Evolutionary conservation across 1,140 invertebrate genomes (phyloP).

Genomic region (Meteorus sp.): DNA sequence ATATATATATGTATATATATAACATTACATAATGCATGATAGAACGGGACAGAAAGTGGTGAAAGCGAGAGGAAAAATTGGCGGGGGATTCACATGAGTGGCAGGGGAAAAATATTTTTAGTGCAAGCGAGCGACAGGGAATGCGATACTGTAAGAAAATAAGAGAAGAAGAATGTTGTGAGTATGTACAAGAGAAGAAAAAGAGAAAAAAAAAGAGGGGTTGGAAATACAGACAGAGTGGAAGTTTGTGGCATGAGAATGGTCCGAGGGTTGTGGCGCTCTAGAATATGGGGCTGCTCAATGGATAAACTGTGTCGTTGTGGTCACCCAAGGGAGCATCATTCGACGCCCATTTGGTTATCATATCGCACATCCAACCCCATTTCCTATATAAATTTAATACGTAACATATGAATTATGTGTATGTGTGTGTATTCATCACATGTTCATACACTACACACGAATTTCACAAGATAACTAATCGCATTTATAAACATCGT

Average conservation of each 20-base stretch:
- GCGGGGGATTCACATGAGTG: too few species aligned
- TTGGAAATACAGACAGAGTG: slow-evolving; percentile 21
- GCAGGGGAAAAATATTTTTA: slow-evolving; percentile 11
- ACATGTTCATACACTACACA: slow-evolving; percentile 6
- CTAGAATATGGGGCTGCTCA: slow-evolving; percentile 43
- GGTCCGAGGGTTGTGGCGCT: slow-evolving; percentile 15
- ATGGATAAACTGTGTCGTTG: slow-evolving; percentile 60
- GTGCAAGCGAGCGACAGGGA: neutral
- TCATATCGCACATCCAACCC: slow-evolving; percentile 40
- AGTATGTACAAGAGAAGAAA: neutral
- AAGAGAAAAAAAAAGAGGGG: slow-evolving; percentile 1
- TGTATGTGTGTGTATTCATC: slow-evolving; percentile 3
- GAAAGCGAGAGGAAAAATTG: too few species aligned
- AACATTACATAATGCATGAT: too few species aligned
- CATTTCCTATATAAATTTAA: too few species aligned
- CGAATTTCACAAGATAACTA: slow-evolving; percentile 12
- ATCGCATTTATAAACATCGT: slow-evolving; percentile 18
- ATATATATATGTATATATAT: too few species aligned
- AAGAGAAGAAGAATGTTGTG: neutral
- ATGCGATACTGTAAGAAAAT: neutral
- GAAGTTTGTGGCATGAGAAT: slow-evolving; percentile 7
- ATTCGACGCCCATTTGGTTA: slow-evolving; percentile 59
- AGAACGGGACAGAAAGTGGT: too few species aligned
- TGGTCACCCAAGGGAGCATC: slow-evolving; percentile 53
- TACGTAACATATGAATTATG: slow-evolving; percentile 4